Evolutionary conservation across 2,797 vertebrate species (phyloP).

Genomic region (Gymnothorax reevesii): DNA sequence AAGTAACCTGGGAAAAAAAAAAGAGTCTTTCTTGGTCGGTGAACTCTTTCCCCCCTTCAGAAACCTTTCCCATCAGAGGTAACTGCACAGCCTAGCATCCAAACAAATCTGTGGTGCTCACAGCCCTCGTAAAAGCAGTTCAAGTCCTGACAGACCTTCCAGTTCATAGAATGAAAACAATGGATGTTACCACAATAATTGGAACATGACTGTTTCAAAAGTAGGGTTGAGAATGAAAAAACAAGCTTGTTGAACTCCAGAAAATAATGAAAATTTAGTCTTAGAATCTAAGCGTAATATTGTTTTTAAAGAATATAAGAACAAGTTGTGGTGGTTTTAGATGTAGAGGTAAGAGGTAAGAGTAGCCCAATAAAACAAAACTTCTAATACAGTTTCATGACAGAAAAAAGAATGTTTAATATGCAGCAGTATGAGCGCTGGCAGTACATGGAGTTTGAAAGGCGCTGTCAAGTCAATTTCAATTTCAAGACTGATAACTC

Average conservation of each 20-base stretch:
- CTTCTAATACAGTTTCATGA: neutral
- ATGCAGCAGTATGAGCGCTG: neutral
- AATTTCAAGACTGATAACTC: neutral
- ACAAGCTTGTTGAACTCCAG: neutral
- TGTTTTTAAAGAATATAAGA: neutral
- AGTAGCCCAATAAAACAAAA: neutral
- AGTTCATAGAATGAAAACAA: neutral
- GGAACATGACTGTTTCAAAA: neutral
- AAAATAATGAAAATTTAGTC: slow-evolving; percentile 1
- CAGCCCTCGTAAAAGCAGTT: neutral
- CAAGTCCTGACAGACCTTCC: neutral
- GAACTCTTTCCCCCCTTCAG: neutral
- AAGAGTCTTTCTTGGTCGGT: too few species aligned
- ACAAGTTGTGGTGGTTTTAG: neutral
- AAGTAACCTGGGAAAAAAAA: too few species aligned
- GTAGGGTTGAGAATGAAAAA: neutral
- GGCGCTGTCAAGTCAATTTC: neutral
- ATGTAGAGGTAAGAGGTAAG: neutral
- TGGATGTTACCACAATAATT: neutral
- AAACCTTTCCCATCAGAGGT: too few species aligned
- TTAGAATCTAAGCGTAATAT: neutral
- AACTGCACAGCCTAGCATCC: neutral
- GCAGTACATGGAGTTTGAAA: neutral
- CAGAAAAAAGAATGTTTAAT: neutral
- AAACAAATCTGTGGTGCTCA: slow-evolving; percentile 17